phyloP scores from a whole-genome alignment of 2,113 vertebrate species.

The Trematocara unimaculatum region DNA sequence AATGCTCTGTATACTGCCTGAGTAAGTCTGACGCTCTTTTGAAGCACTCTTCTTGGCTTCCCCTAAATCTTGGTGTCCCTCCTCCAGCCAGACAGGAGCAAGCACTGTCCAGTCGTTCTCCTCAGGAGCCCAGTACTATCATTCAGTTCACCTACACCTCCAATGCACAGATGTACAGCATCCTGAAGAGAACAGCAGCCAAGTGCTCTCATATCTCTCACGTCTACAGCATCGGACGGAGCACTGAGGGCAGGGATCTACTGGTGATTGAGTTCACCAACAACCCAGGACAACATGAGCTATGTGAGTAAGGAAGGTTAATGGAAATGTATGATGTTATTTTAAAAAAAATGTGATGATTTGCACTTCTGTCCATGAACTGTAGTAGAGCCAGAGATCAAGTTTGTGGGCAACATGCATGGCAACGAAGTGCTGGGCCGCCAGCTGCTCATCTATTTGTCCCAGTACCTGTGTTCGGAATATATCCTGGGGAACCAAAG shows the following conservation, averaged over 20 bases:
- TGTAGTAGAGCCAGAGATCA: conserved; percentile 93
- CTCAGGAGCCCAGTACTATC: conserved; percentile 76
- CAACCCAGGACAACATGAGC: conserved; percentile 89
- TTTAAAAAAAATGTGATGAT: background rate
- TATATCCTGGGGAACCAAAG: conserved; percentile 84
- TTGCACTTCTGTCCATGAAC: background rate
- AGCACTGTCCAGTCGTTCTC: conserved; percentile 57
- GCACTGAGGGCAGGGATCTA: conserved; percentile 86
- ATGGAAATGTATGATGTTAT: background rate
- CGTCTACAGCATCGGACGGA: conserved; percentile 92
- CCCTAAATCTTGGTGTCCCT: background rate
- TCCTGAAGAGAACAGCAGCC: conserved; percentile 82
- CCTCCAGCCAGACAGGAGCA: conserved; percentile 73
- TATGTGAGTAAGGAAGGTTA: conserved; percentile 75
- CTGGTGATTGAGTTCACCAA: conserved; percentile 89
- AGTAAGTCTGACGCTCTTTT: background rate
- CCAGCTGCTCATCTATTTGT: conserved; percentile 87
- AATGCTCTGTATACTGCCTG: background rate
- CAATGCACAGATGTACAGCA: conserved; percentile 84
- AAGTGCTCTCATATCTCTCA: conserved; percentile 84
- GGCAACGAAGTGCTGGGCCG: conserved; percentile 94
- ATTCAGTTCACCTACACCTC: conserved; percentile 86
- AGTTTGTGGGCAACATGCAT: conserved; percentile 93
- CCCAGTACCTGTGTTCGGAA: conserved; percentile 91
- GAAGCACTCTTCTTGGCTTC: background rate